Percentiles rank a stretch among this genome's conserved stretches.
These are phyloP conservation scores for Amphipyra berbera DNA, from an alignment of 2,888 invertebrate genomes.

Conservation along the genomic window DNA sequence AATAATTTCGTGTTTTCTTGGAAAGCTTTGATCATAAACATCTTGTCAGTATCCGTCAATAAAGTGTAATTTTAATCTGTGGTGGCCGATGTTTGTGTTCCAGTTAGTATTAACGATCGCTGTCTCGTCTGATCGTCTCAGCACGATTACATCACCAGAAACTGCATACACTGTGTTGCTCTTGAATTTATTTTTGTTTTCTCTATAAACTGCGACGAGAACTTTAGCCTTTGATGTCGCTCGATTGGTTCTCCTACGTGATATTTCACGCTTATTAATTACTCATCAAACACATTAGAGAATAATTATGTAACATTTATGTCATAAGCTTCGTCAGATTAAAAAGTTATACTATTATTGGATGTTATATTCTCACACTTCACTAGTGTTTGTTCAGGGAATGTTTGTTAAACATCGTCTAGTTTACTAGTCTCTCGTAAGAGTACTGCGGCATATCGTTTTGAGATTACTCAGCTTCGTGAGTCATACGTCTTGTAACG, in stretches of 20 bases:
- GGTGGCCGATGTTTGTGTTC: slow-evolving; percentile 59
- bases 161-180: slow-evolving; percentile 61
- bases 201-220: slow-evolving; percentile 44
- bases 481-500: slow-evolving; percentile 76
- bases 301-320: slow-evolving; percentile 37
- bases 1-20: slow-evolving; percentile 19
- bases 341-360: slow-evolving; percentile 29
- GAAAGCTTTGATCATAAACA: slow-evolving; percentile 44
- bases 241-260: slow-evolving; percentile 52
- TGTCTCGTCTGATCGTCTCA: slow-evolving; percentile 53
- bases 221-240: slow-evolving; percentile 61
- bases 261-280: slow-evolving; percentile 57
- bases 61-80: slow-evolving; percentile 52
- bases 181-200: slow-evolving; percentile 64
- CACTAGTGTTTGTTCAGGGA: slow-evolving; percentile 17
- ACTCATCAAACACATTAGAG: slow-evolving; percentile 41
- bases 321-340: slow-evolving; percentile 7
- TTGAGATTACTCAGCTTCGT: slow-evolving; percentile 72
- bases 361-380: slow-evolving; percentile 25
- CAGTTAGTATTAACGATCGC: slow-evolving; percentile 68
- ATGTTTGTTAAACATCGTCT: slow-evolving; percentile 55
- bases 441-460: slow-evolving; percentile 56
- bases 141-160: slow-evolving; percentile 68
- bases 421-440: slow-evolving; percentile 48
- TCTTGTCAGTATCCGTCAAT: slow-evolving; percentile 51